phyloP scores from a whole-genome alignment of 2,113 vertebrate species.

The Chaetodon trifascialis region DNA sequence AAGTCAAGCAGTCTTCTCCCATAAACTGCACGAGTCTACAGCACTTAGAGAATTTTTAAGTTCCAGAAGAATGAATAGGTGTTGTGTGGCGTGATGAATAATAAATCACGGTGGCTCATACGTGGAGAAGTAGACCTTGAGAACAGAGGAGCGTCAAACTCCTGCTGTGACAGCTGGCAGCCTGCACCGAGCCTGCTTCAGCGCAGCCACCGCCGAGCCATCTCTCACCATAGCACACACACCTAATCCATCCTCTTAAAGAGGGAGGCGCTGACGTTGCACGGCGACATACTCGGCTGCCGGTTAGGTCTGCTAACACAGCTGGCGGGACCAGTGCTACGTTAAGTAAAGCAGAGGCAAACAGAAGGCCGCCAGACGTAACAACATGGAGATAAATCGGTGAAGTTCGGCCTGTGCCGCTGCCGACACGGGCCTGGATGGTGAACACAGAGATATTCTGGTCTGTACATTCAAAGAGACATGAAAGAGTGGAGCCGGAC shows the following conservation, averaged over 20 bases:
- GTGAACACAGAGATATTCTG: not conserved
- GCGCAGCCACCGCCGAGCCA: slow-evolving; percentile 12
- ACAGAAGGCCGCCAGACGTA: slow-evolving; percentile 67
- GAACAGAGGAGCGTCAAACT: slow-evolving; percentile 67
- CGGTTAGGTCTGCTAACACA: slow-evolving; percentile 47
- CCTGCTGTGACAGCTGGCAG: slow-evolving; percentile 67
- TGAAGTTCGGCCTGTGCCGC: slow-evolving; percentile 26
- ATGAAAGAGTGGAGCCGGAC: not conserved
- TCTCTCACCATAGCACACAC: slow-evolving; percentile 3
- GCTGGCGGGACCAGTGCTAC: slow-evolving; percentile 49
- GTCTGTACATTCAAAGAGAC: slow-evolving; percentile 7
- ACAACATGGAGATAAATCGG: slow-evolving; percentile 76
- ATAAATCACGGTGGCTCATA: slow-evolving; percentile 68
- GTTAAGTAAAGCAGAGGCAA: slow-evolving; percentile 64
- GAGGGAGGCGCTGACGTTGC: slow-evolving; percentile 36
- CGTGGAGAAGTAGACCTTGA: slow-evolving; percentile 71
- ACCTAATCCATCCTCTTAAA: slow-evolving; percentile 70
- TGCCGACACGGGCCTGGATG: slow-evolving; percentile 1
- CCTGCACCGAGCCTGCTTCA: slow-evolving; percentile 38
- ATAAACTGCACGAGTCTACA: slow-evolving; percentile 46
- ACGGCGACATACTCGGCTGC: slow-evolving; percentile 36
- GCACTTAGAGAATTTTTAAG: slow-evolving; percentile 73
- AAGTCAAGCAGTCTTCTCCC: slow-evolving; percentile 57
- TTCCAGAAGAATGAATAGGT: slow-evolving; percentile 73
- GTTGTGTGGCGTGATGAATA: slow-evolving; percentile 72